phyloP scores from a whole-genome alignment of 2,797 vertebrate species.

The Artibeus jamaicensis region DNA sequence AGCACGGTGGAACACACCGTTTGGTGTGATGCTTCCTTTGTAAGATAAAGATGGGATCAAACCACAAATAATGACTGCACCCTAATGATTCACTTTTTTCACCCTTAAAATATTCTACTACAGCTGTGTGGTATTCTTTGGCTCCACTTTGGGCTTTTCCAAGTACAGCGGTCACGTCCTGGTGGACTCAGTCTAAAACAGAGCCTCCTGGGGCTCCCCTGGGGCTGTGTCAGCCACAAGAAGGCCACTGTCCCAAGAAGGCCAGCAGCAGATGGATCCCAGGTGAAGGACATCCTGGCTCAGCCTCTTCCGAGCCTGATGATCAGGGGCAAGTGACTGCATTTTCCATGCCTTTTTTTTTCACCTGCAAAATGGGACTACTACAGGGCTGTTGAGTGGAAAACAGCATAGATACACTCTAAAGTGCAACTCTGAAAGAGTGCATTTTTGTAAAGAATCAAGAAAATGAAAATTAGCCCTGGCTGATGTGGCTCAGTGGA shows the following conservation, averaged over 20 bases:
- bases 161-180: rapidly evolving
- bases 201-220: background rate
- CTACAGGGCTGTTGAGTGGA: background rate
- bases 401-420: background rate
- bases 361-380: background rate
- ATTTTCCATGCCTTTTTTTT: background rate
- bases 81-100: background rate
- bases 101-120: background rate
- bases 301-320: background rate
- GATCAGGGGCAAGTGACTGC: background rate
- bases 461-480: background rate
- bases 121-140: rapidly evolving
- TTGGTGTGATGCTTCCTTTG: background rate
- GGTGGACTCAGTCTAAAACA: rapidly evolving
- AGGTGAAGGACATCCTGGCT: background rate
- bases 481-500: too few species aligned
- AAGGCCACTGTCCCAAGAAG: background rate
- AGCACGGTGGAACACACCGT: background rate
- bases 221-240: background rate
- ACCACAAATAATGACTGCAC: background rate
- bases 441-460: background rate
- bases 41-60: background rate
- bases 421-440: background rate
- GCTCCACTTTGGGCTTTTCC: background rate
- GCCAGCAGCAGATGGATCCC: background rate